Evolutionary conservation across 2,888 invertebrate genomes (phyloP), one percentile per base, ranked within the genome.

Genomic region (Euclidia mi): DNA sequence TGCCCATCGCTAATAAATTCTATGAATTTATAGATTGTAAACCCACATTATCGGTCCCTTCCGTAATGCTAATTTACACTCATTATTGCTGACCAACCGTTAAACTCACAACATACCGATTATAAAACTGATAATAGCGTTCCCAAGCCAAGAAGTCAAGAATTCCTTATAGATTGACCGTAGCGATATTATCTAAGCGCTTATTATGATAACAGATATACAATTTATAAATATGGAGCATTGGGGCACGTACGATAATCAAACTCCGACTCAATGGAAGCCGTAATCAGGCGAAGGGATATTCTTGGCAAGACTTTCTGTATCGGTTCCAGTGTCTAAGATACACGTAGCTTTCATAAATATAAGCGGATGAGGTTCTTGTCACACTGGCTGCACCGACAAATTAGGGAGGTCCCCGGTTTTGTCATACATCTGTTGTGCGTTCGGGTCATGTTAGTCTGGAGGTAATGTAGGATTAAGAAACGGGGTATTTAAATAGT

Each of bases 401-500:
- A 65, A 79, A 71, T 65, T 34, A 65, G 45, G 20, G 42, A 71
- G 80, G 75, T 47, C 79, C 64, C 50, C 42, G 32, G 42, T 20
- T 55, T 52, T 52, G 59, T 49, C 55, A 44, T 57, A 49, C 45
- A 50, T 48, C 42, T 31, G 48, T 49, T 34, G 58, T 43, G 37
- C 32, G n/a, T 25, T 25, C 20, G 40, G 85, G 46, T 79, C 82
- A 58, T 37, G 47, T 62, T 79, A 81, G 61, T 68, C 62, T 85
- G 86, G 84, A 77, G 67, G 81, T 60, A 62, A 71, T 68, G 58
- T 74, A 65, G 79, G 89, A 90, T 92, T 90, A 89, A 86, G 90
- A 89, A 91, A 88, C 79, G 90, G 89, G 90, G 91, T 89, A n/a
- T n/a, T n/a, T n/a, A 88, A 91, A 92, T 89, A 84, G 89, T 82